Base-by-base conservation (phyloP, 2,888 invertebrate species). In the Stramonita haemastoma region DNA sequence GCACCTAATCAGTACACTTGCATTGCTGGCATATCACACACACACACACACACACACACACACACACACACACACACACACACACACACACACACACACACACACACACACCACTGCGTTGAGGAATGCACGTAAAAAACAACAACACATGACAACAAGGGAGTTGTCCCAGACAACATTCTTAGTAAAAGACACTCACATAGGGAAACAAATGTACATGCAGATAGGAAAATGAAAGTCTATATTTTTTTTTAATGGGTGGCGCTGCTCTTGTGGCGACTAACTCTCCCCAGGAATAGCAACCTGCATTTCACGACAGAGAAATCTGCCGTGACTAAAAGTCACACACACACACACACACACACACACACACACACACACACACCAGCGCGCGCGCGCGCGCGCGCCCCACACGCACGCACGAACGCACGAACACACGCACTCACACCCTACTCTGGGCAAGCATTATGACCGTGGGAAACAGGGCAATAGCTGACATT, bases 11-110 rank as follows among this genome's bases (percentile, higher is more conserved):
- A n/a, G n/a, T n/a, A n/a, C n/a, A n/a, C n/a, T n/a, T n/a, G n/a
- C n/a, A n/a, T n/a, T n/a, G n/a, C n/a, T n/a, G n/a, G n/a, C n/a
- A n/a, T n/a, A n/a, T 22, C 22, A 60, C 60, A 22, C 13, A 15
- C 60, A 13, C 13, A 13, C 73, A 73, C 73, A 73, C 73, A 73
- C 73, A 73, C 73, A 73, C n/a, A 73, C 73, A 73, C 73, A n/a
- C 73, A 73, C 73, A 73, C 73, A n/a, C 73, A 73, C 73, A n/a
- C 73, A 73, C 73, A 73, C n/a, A 73, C 22, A 73, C 73, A 73
- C 73, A 73, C 73, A n/a, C 73, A 73, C n/a, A 73, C 73, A 73
- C 73, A n/a, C 73, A n/a, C 73, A n/a, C 73, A n/a, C 73, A 73
- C 73, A 73, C 73, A 73, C 73, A 73, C 73, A 73, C 73, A 26